Evolutionary conservation across 2,888 invertebrate species (phyloP).

Genomic region (Synergus gifuensis): DNA sequence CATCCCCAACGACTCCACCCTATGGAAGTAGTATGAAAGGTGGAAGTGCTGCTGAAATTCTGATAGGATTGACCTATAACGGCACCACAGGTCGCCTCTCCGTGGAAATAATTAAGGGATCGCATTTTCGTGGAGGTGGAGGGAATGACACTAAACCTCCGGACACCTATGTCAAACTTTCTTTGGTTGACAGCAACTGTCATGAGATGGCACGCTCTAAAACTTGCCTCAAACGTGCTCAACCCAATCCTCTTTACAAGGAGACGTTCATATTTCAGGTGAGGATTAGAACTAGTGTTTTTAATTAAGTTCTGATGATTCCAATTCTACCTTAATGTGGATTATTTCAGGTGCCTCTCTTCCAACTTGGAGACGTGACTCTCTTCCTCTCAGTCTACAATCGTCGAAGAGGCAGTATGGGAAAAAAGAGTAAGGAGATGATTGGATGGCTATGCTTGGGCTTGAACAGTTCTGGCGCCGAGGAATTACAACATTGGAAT

Average conservation of each 20-base stretch:
- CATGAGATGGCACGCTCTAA: conserved; percentile 96
- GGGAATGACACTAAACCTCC: conserved; percentile 83
- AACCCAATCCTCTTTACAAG: conserved; percentile 97
- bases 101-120: conserved; percentile 92
- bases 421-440: conserved; percentile 96
- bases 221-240: conserved; percentile 93
- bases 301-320: background rate
- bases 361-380: conserved; percentile 96
- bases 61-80: conserved; percentile 94
- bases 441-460: conserved; percentile 98
- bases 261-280: conserved; percentile 98
- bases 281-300: conserved; percentile 44
- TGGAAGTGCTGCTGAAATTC: conserved; percentile 93
- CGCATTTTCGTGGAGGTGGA: conserved; percentile 81
- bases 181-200: conserved; percentile 94
- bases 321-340: background rate
- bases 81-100: conserved; percentile 95
- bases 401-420: conserved; percentile 93
- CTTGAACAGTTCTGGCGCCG: conserved; percentile 93
- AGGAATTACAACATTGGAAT: conserved; percentile 95
- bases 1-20: conserved; percentile 72
- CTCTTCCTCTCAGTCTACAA: conserved; percentile 96
- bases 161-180: conserved; percentile 96
- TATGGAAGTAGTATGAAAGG: conserved; percentile 82
- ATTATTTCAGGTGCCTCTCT: conserved; percentile 89